Base-by-base conservation (phyloP, 2,797 vertebrate genomes). In the Scleropages formosus region DNA sequence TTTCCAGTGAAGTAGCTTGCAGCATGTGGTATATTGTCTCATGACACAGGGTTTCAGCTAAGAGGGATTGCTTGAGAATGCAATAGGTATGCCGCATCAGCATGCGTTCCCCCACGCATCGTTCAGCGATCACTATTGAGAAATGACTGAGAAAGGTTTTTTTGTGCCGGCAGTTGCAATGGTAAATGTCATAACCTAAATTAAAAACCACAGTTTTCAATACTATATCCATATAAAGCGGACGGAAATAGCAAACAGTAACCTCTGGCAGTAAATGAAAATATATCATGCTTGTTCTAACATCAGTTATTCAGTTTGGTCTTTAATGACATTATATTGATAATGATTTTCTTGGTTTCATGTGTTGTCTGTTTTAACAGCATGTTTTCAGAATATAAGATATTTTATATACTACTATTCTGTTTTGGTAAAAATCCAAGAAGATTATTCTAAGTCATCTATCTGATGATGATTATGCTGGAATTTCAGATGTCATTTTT, bases 121-220 rank as follows among this genome's bases (percentile, higher is more conserved):
- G 22, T 27, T n/a, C 1, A 56, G n/a, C 9, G 65, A 68, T 60
- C 31, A 67, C 51, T 68, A 46, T 24, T 49, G 65, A 75, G 64
- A 68, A 68, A 68, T 75, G 74, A 75, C 74, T 72, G 31, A 44
- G 53, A 31, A 44, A 60, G 60, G 20, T 20, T 13, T n/a, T 16
- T 18, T 39, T 24, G 31, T 72, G 20, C 24, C 18, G 20, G 64
- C 59, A 58, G 10, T 44, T 53, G 47, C 64, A 22, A 60, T 68
- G 39, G 47, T 65, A 24, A 75, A 75, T 60, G 53, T 64, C 53
- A 56, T 68, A 68, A 68, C 74, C 74, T 75, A 75, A 60, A 67
- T 75, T 68, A 58, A 60, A 70, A 75, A 67, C 74, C 64, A 47
- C 74, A 75, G 12, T 65, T 65, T 74, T 24, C 31, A 39, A 39